A percentile compares a stretch with the other conserved stretches of the same genome.
phyloP scores from a whole-genome alignment of 2,113 vertebrate genomes.

The Emydocephalus ijimae region DNA sequence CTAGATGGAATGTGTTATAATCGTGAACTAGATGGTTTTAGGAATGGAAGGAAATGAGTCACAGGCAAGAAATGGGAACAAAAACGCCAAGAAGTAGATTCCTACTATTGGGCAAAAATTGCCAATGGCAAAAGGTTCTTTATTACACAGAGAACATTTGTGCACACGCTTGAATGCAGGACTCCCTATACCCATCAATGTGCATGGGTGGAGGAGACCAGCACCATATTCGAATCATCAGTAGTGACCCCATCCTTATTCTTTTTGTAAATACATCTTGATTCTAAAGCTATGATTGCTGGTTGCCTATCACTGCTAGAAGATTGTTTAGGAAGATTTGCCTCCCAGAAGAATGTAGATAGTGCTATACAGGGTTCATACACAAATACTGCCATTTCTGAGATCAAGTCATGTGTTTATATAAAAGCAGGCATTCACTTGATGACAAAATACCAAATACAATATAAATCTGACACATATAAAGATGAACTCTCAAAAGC shows the following conservation, averaged over 20 bases:
- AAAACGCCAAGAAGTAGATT: neutral
- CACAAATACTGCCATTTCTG: neutral
- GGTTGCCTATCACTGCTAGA: neutral
- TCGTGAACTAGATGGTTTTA: neutral
- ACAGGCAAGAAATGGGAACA: neutral
- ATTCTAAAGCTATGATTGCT: neutral
- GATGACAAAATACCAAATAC: neutral
- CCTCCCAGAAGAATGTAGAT: neutral
- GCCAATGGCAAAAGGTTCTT: neutral
- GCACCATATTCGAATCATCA: neutral
- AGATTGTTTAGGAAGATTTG: neutral
- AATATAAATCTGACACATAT: neutral
- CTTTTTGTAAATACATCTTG: neutral
- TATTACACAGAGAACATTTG: neutral
- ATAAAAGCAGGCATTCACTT: neutral
- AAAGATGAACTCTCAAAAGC: neutral
- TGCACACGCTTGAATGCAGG: neutral
- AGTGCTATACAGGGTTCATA: neutral
- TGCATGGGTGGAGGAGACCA: neutral
- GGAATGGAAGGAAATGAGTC: neutral
- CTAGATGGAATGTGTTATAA: neutral
- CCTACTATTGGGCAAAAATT: neutral
- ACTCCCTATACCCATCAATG: neutral
- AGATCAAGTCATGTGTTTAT: neutral
- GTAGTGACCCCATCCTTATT: neutral